Conservation (phyloP, 2,888 invertebrate species). For the Frankliniella fusca region DNA sequence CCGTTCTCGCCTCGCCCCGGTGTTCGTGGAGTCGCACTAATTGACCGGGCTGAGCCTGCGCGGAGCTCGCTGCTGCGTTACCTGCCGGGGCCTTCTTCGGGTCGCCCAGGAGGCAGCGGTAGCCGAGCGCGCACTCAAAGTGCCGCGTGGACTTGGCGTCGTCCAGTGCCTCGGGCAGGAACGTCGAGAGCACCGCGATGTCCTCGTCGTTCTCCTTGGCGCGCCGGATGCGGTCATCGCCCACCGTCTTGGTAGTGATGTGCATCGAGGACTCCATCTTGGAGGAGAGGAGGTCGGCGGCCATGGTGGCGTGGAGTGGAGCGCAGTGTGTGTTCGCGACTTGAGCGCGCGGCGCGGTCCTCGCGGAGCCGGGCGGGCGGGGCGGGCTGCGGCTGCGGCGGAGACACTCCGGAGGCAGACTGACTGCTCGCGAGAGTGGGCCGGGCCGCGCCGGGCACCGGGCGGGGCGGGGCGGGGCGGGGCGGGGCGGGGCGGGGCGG, state of each 20-base stretch:
- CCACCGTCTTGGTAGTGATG: constrained; percentile 73
- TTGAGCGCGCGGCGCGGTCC: background rate
- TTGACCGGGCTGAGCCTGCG: background rate
- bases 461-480: background rate
- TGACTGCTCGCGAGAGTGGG: background rate
- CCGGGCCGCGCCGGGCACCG: background rate
- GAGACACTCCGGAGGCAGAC: no score
- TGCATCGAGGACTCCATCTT: constrained; percentile 58
- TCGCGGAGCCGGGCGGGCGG: background rate
- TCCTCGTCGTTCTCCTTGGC: constrained; percentile 82
- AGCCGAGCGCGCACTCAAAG: constrained; percentile 72
- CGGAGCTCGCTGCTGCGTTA: constrained; percentile 44
- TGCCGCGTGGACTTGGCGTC: constrained; percentile 51
- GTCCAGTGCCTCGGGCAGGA: constrained; percentile 63
- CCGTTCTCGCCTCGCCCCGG: background rate
- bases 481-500: background rate
- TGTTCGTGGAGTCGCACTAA: background rate
- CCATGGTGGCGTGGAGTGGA: constrained; percentile 51
- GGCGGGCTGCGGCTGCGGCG: background rate
- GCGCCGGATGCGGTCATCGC: constrained; percentile 73
- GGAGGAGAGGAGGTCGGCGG: constrained; percentile 72
- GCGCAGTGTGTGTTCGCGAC: no score
- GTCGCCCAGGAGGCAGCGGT: constrained; percentile 72
- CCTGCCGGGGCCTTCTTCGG: constrained; percentile 74
- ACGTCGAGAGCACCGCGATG: constrained; percentile 80